These are phyloP conservation scores for Corythornis cristatus DNA, from an alignment of 2,113 vertebrate species.

Conservation along the genomic window DNA sequence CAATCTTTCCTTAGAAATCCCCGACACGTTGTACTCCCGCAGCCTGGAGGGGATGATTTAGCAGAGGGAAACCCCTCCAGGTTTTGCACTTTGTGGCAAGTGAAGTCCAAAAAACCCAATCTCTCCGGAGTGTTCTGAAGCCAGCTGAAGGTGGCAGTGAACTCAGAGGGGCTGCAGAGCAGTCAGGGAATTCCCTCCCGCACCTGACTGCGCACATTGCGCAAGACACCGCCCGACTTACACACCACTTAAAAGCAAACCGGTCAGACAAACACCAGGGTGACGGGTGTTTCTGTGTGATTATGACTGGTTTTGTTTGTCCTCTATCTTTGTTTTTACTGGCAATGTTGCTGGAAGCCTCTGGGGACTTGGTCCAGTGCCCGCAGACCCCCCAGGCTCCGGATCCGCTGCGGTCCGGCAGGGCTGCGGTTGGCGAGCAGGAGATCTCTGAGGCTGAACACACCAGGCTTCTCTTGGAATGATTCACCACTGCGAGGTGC, in stretches of 20 bases:
- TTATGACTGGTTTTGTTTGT: neutral
- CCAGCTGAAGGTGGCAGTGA: neutral
- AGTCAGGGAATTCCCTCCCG: neutral
- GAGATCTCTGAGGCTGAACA: neutral
- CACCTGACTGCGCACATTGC: neutral
- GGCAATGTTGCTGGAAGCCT: neutral
- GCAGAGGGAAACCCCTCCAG: neutral
- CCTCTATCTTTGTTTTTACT: neutral
- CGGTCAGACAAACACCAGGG: neutral
- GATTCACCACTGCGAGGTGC: neutral
- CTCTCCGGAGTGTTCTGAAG: neutral
- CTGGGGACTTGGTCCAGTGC: neutral
- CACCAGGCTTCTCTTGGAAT: neutral
- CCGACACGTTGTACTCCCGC: neutral
- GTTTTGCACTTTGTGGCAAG: neutral
- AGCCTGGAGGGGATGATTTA: neutral
- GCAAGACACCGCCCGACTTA: accelerated
- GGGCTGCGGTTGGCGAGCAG: neutral
- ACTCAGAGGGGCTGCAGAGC: neutral
- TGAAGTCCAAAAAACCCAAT: neutral
- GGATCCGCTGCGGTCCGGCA: neutral
- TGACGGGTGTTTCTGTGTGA: accelerated
- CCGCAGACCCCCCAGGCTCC: too few relatives aligned
- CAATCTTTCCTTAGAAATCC: neutral
- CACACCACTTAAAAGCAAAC: neutral